These are phyloP conservation scores for Pantala flavescens DNA, from an alignment of 1,140 invertebrate genomes.

Conservation along the genomic window DNA sequence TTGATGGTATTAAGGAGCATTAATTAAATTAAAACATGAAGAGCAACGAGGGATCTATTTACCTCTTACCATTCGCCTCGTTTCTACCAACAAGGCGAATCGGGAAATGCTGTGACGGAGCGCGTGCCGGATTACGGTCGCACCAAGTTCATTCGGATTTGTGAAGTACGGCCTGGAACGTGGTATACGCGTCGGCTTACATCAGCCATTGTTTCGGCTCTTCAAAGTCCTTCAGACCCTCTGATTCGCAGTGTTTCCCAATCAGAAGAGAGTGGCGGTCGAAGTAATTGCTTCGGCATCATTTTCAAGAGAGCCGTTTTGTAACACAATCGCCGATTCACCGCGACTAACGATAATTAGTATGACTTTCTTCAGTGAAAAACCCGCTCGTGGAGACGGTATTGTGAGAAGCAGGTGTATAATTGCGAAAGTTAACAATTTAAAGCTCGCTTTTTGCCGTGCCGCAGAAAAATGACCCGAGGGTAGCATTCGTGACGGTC, in stretches of 20 bases:
- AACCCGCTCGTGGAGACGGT: background rate
- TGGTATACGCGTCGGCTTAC: background rate
- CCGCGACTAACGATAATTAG: background rate
- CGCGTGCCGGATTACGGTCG: no score
- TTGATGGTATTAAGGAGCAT: no score
- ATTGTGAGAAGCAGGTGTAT: background rate
- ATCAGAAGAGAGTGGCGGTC: background rate
- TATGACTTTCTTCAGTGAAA: slow-evolving; percentile 10
- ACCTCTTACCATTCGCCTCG: no score
- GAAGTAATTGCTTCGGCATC: slow-evolving; percentile 3
- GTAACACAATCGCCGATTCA: background rate
- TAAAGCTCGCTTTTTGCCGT: no score
- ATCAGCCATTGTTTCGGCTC: background rate
- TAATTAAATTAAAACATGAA: no score
- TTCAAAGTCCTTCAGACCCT: background rate
- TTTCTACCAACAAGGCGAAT: no score
- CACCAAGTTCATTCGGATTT: no score
- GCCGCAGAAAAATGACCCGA: no score
- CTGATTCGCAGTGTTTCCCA: background rate
- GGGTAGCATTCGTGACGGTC: no score
- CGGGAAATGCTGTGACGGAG: no score
- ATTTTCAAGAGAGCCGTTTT: slow-evolving; percentile 9
- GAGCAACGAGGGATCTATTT: no score
- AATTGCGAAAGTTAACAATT: background rate
- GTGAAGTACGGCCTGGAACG: no score